phyloP scores from a whole-genome alignment of 2,888 invertebrate species.

The Galerucella calmariensis region DNA sequence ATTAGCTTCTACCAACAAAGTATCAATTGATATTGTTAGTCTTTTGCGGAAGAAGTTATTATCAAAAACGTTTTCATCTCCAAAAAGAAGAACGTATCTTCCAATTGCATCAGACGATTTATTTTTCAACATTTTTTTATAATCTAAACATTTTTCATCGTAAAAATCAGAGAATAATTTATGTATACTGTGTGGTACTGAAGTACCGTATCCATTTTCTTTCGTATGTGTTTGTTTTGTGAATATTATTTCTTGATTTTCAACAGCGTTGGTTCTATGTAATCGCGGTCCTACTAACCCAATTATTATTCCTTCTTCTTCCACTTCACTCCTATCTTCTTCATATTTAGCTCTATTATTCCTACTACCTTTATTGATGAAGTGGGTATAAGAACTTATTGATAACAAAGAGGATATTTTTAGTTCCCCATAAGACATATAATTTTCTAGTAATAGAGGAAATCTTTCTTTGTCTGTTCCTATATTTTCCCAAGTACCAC shows the following conservation, averaged over 20 bases:
- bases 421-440: constrained; percentile 71
- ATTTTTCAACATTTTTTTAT: constrained; percentile 35
- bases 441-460: constrained; percentile 65
- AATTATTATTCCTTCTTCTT: constrained; percentile 66
- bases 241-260: constrained; percentile 71
- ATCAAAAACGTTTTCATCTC: constrained; percentile 52
- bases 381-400: constrained; percentile 69
- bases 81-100: constrained; percentile 41
- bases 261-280: constrained; percentile 69
- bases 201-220: constrained; percentile 65
- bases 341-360: constrained; percentile 66
- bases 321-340: constrained; percentile 63
- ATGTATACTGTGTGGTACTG: constrained; percentile 44
- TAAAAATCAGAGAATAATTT: constrained; percentile 54
- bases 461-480: constrained; percentile 66
- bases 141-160: constrained; percentile 44
- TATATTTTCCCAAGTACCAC: constrained; percentile 67
- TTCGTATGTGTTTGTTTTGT: constrained; percentile 62
- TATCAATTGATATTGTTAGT: constrained; percentile 70
- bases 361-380: constrained; percentile 70
- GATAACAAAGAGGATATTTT: constrained; percentile 70
- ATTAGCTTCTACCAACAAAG: constrained; percentile 73
- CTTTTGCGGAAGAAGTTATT: constrained; percentile 65
- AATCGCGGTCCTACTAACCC: constrained; percentile 70
- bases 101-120: constrained; percentile 10